Conservation (phyloP, 1,140 invertebrate species). For the Drosophila varians region DNA sequence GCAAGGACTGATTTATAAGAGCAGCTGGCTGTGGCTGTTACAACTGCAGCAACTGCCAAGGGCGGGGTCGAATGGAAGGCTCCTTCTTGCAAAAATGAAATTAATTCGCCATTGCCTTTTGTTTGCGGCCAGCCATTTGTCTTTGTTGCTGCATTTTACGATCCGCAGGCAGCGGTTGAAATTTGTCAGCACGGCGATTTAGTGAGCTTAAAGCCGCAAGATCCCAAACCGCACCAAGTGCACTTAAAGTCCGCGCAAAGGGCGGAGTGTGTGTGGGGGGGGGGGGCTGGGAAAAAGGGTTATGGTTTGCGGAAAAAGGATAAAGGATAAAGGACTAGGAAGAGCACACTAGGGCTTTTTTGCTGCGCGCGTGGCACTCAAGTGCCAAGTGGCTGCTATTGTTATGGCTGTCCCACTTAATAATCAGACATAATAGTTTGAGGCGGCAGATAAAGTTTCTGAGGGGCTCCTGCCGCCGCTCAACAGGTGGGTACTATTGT, state of each 20-base stretch:
- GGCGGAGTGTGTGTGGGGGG: too few relatives aligned
- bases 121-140: conserved; percentile 68
- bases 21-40: conserved; percentile 15
- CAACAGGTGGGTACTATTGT: conserved; percentile 63
- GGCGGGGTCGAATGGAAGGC: conserved; percentile 1
- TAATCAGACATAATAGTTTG: conserved; percentile 76
- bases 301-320: not conserved
- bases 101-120: conserved; percentile 71
- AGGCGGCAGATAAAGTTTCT: conserved; percentile 50
- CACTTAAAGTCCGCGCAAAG: conserved; percentile 65
- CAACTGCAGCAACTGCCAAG: conserved; percentile 23
- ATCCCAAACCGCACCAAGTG: conserved; percentile 47
- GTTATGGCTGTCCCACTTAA: conserved; percentile 71
- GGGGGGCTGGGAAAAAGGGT: not conserved
- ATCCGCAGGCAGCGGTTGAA: conserved; percentile 50
- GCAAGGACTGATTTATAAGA: conserved; percentile 48
- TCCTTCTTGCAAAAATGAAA: conserved; percentile 58
- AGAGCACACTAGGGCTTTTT: not conserved
- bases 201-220: conserved; percentile 37
- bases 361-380: conserved; percentile 18
- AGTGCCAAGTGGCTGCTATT: conserved; percentile 56
- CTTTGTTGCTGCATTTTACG: conserved; percentile 61
- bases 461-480: conserved; percentile 1
- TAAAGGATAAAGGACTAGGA: conserved; percentile 2
- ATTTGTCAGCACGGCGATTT: conserved; percentile 66